A percentile compares a stretch with the other conserved stretches of the same genome.
Conservation (phyloP, 1,140 invertebrate genomes). For the Drosophila pectinifera region DNA sequence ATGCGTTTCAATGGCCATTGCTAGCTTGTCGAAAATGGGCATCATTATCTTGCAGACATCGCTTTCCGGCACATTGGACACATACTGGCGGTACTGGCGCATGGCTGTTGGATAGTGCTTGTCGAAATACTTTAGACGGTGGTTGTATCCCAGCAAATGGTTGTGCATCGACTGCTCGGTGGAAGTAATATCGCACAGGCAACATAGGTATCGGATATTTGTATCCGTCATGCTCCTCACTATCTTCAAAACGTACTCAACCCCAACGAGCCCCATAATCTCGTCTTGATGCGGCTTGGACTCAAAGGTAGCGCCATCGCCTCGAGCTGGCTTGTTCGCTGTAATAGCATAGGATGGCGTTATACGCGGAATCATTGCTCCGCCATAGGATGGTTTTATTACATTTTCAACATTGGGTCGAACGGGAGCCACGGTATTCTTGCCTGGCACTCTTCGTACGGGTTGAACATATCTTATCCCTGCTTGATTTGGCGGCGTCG, state of each 20-base stretch:
- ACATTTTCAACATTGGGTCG: not conserved
- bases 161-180: slow-evolving; percentile 67
- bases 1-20: slow-evolving; percentile 71
- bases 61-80: slow-evolving; percentile 48
- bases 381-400: not conserved
- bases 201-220: slow-evolving; percentile 53
- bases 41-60: slow-evolving; percentile 65
- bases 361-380: not conserved
- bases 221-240: slow-evolving; percentile 34
- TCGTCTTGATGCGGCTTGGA: slow-evolving; percentile 23
- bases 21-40: slow-evolving; percentile 62
- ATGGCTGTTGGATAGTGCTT: slow-evolving; percentile 78
- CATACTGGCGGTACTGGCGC: slow-evolving; percentile 62
- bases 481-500: not conserved
- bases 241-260: slow-evolving; percentile 81
- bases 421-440: not conserved
- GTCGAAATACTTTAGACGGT: slow-evolving; percentile 76
- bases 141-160: slow-evolving; percentile 71
- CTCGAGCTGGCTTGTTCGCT: not conserved
- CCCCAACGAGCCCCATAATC: slow-evolving; percentile 66
- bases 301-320: slow-evolving; percentile 40
- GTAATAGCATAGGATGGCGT: not conserved
- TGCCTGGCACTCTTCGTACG: not conserved
- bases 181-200: slow-evolving; percentile 61
- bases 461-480: not conserved